These are phyloP conservation scores for Drosophila neocordata DNA, from an alignment of 1,140 invertebrate species.

Conservation along the genomic window DNA sequence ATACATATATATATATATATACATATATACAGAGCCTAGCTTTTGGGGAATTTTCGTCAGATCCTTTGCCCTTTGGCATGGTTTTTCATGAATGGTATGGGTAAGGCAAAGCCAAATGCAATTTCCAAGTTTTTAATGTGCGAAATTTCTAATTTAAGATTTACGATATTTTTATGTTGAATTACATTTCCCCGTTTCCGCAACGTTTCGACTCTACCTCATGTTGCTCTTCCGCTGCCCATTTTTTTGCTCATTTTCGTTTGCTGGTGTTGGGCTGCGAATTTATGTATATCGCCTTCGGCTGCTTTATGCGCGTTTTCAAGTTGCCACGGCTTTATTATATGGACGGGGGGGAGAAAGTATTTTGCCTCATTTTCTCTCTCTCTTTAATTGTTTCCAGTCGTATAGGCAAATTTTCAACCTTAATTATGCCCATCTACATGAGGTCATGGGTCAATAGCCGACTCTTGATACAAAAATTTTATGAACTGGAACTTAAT, in stretches of 20 bases:
- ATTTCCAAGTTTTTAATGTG: constrained; percentile 82
- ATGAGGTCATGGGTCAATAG: constrained; percentile 48
- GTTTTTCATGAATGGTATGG: constrained; percentile 26
- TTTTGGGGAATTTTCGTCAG: constrained; percentile 57
- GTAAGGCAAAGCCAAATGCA: constrained; percentile 62
- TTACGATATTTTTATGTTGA: constrained; percentile 81
- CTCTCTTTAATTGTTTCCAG: constrained; percentile 58
- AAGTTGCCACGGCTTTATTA: constrained; percentile 56
- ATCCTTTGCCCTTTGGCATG: constrained; percentile 33
- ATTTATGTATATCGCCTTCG: constrained; percentile 47
- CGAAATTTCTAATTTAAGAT: constrained; percentile 81
- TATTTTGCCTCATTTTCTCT: background rate
- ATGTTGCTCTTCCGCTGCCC: no score
- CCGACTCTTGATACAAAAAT: constrained; percentile 58
- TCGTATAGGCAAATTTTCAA: constrained; percentile 24
- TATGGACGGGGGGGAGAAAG: constrained; percentile 23
- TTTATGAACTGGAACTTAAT: constrained; percentile 78
- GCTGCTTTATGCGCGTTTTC: constrained; percentile 38
- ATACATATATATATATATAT: constrained; percentile 12
- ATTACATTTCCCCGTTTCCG: constrained; percentile 55
- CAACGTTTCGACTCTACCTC: background rate
- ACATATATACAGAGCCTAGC: constrained; percentile 16
- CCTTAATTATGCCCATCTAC: constrained; percentile 52
- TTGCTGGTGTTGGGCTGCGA: constrained; percentile 69
- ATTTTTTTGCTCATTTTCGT: constrained; percentile 64